A percentile compares a stretch with the other conserved stretches of the same genome.
These are phyloP conservation scores for Ormyrus pomaceus DNA, from an alignment of 2,888 invertebrate genomes.

Conservation along the genomic window DNA sequence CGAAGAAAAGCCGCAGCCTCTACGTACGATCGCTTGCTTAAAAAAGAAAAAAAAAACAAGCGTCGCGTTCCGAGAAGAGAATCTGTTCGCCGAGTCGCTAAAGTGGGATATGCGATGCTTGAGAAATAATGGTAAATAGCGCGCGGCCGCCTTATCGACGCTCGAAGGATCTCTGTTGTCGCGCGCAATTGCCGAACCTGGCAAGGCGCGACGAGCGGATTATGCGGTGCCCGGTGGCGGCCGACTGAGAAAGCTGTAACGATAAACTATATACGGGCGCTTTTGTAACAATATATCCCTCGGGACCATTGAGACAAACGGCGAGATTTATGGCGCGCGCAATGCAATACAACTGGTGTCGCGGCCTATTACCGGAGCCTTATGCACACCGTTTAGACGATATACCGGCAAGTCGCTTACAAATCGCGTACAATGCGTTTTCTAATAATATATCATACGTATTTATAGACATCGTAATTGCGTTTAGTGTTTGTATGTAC, in stretches of 20 bases:
- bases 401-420: not conserved
- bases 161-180: not conserved
- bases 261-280: not conserved
- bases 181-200: slow-evolving; percentile 20
- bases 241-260: slow-evolving; percentile 2
- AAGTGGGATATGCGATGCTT: not conserved
- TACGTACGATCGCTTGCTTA: too few relatives aligned
- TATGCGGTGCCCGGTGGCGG: not conserved
- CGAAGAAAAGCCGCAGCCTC: too few relatives aligned
- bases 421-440: not conserved
- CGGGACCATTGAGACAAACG: slow-evolving; percentile 15
- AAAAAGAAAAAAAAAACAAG: too few relatives aligned
- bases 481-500: not conserved
- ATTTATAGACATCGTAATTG: not conserved
- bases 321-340: not conserved
- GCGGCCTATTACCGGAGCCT: not conserved
- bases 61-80: slow-evolving; percentile 4
- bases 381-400: not conserved
- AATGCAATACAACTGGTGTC: not conserved
- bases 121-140: slow-evolving; percentile 23
- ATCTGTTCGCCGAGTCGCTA: not conserved
- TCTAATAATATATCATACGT: slow-evolving; percentile 14
- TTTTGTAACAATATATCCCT: not conserved
- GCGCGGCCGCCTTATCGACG: not conserved
- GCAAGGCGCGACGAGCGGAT: not conserved